phyloP scores from a whole-genome alignment of 2,113 vertebrate species.

The Scytalopus superciliaris region DNA sequence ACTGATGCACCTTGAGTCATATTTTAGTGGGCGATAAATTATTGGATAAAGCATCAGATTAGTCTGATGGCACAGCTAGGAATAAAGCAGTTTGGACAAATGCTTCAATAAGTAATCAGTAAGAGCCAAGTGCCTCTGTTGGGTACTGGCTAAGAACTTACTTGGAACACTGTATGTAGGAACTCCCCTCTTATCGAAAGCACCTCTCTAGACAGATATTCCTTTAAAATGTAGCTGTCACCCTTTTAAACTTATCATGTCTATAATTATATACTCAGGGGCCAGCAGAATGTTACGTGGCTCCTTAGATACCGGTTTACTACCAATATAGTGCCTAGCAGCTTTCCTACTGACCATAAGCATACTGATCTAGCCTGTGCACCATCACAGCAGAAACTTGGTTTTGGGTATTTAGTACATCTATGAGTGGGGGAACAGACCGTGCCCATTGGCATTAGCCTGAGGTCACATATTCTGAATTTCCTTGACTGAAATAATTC shows the following conservation, averaged over 20 bases:
- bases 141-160: neutral
- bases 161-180: fast-evolving
- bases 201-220: neutral
- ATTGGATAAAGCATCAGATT: neutral
- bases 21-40: neutral
- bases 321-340: neutral
- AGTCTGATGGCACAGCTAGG: neutral
- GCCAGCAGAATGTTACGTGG: neutral
- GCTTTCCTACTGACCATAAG: neutral
- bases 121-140: fast-evolving
- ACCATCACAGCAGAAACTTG: neutral
- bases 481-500: neutral
- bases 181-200: neutral
- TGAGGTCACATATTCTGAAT: neutral
- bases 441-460: fast-evolving
- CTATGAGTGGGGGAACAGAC: neutral
- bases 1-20: neutral
- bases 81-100: neutral
- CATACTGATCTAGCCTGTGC: neutral
- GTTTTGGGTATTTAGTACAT: neutral
- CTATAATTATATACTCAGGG: neutral
- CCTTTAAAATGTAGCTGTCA: neutral
- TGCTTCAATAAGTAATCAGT: neutral
- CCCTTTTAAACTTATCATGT: neutral
- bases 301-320: neutral